phyloP scores from a whole-genome alignment of 2,797 vertebrate genomes.

The Naso thynnoides region DNA sequence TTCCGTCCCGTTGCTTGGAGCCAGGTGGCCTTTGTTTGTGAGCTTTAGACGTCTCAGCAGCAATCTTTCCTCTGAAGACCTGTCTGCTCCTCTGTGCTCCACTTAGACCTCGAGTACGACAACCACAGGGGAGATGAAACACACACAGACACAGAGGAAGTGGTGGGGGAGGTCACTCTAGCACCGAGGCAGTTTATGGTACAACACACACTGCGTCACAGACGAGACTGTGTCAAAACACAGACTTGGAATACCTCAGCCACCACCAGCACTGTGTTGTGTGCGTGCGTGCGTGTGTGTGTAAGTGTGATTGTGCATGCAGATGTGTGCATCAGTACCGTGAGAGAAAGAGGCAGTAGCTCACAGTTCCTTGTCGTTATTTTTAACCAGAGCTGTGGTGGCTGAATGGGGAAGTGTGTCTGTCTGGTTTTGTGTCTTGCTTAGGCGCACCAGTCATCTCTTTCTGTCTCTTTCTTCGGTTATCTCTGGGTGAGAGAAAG shows the following conservation, averaged over 20 bases:
- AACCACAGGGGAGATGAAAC: conserved; percentile 78
- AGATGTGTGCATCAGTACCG: conserved; percentile 62
- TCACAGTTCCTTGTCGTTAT: conserved; percentile 78
- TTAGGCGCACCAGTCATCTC: conserved; percentile 53
- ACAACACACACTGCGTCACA: conserved; percentile 82
- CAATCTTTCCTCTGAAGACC: conserved; percentile 76
- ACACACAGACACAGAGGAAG: conserved; percentile 80
- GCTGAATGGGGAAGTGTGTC: conserved; percentile 75
- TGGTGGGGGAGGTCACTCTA: conserved; percentile 82
- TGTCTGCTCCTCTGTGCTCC: conserved; percentile 76
- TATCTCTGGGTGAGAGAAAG: conserved; percentile 34
- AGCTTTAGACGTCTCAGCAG: conserved; percentile 63
- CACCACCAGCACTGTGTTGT: conserved; percentile 54
- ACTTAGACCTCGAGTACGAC: conserved; percentile 79
- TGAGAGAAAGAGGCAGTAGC: conserved; percentile 69
- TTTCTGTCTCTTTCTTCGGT: conserved; percentile 42
- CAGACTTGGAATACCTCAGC: conserved; percentile 72
- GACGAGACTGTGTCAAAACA: conserved; percentile 76
- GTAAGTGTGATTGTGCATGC: conserved; percentile 38
- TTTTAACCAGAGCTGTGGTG: conserved; percentile 73
- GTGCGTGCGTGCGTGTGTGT: conserved; percentile 41
- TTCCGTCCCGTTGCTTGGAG: conserved; percentile 64
- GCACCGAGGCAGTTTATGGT: conserved; percentile 79
- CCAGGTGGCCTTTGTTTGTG: conserved; percentile 80
- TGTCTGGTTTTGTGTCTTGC: conserved; percentile 68